Conservation (phyloP, 1,140 invertebrate species). For the Hylaeus anthracinus region DNA sequence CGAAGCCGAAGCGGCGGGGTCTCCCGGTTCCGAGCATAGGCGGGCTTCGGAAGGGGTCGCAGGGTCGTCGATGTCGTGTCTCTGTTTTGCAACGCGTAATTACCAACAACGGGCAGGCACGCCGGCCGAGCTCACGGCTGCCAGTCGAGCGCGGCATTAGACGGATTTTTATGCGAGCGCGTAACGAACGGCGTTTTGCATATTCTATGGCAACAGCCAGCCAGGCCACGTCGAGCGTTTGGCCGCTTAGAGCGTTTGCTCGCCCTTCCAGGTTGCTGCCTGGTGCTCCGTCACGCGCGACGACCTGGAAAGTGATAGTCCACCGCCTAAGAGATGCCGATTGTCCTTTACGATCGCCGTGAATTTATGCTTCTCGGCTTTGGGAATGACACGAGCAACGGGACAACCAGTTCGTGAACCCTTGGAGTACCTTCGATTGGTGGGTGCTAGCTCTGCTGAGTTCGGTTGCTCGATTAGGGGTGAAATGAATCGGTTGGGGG, state of each 20-base stretch:
- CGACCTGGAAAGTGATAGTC: slow-evolving; percentile 74
- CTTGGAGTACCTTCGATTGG: not conserved
- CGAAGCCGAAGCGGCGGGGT: not conserved
- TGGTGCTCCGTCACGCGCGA: slow-evolving; percentile 71
- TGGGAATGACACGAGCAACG: not conserved
- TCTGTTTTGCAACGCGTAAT: slow-evolving; percentile 76
- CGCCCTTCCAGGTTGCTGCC: slow-evolving; percentile 37
- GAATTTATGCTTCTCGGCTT: slow-evolving; percentile 31
- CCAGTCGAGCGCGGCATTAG: slow-evolving; percentile 57
- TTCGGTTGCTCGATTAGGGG: no score
- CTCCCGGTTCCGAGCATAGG: slow-evolving; percentile 1
- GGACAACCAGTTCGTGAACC: not conserved
- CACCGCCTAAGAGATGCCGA: slow-evolving; percentile 23
- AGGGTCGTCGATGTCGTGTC: slow-evolving; percentile 69
- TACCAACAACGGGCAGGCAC: slow-evolving; percentile 65
- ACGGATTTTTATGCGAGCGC: slow-evolving; percentile 59
- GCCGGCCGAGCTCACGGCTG: slow-evolving; percentile 51
- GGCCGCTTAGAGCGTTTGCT: slow-evolving; percentile 59
- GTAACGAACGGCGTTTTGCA: slow-evolving; percentile 71
- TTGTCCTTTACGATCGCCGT: slow-evolving; percentile 34
- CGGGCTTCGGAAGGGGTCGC: slow-evolving; percentile 52
- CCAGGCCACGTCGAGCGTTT: slow-evolving; percentile 2
- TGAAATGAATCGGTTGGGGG: no score
- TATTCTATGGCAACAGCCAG: slow-evolving; percentile 65
- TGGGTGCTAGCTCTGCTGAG: not conserved